Evolutionary conservation across 2,888 invertebrate genomes (phyloP), one percentile per base, ranked within the genome.

Genomic region (Pterostichus niger): DNA sequence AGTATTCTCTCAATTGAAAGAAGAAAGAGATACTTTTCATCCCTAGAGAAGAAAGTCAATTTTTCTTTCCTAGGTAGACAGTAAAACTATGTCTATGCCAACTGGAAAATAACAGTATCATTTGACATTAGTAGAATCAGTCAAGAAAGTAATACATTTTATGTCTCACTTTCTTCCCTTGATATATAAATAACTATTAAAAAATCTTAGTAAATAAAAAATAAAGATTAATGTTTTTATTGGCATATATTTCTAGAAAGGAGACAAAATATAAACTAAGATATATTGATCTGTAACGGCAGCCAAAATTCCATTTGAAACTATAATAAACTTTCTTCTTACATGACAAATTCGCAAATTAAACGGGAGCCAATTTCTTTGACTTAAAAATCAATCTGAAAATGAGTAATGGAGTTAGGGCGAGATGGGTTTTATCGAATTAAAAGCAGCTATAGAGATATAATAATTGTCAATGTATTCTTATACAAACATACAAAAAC

Each of bases 401-500:
- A 59, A 2, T 17, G 24, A 59, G 10, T 59, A 31, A 59, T 10
- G 31, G 59, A 24, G 11, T 59, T 40, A 40, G 7, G 24, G 3
- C 3, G 10, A 31, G 59, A 24, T 17, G 24, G 17, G 1, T 1
- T 7, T 40, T 6, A 24, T 54, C 6, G 56, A 82, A 75, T 54
- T 44, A 52, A 17, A 24, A 17, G 40, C 40, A 44, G 17, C 44
- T 13, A 44, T 73, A 44, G 13, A 49, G 82, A 75, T 52, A 75
- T 75, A 75, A 75, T 75, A 75, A 82, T 82, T 71, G 49, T 75
- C 61, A 82, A 82, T 82, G 61, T 82, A 82, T 82, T 83, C 52
- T 49, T 64, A 77, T 83, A 83, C 64, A 83, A 83, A 83, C 77
- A 83, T 83, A 83, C 83, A 83, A 83, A 83, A 71, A 82, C 24